Evolutionary conservation across 2,888 invertebrate genomes (phyloP).

Genomic region (Torymus texanus): DNA sequence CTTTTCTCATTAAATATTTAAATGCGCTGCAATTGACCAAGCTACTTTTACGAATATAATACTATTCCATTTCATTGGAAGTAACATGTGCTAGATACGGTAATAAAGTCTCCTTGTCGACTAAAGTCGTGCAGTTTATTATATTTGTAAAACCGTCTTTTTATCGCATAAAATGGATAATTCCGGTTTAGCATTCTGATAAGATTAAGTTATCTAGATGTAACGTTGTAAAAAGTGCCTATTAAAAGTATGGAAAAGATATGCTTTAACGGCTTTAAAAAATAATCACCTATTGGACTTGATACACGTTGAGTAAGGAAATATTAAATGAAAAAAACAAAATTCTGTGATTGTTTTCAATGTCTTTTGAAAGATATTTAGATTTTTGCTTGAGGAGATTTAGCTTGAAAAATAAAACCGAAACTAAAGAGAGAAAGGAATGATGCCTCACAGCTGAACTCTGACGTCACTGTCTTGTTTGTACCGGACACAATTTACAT

Average conservation of each 20-base stretch:
- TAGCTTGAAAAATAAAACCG: neutral
- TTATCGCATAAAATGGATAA: constrained; percentile 17
- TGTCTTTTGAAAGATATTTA: too few relatives aligned
- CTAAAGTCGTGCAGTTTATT: constrained; percentile 19
- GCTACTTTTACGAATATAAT: too few relatives aligned
- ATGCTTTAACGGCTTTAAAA: too few relatives aligned
- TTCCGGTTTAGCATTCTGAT: constrained; percentile 31
- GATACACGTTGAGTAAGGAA: too few relatives aligned
- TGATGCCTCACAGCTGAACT: neutral
- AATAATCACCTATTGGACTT: too few relatives aligned
- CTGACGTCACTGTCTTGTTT: constrained; percentile 14
- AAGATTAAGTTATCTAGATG: constrained; percentile 44
- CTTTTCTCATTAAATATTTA: too few relatives aligned
- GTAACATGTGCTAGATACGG: constrained; percentile 7
- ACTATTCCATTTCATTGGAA: too few relatives aligned
- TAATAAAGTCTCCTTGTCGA: constrained; percentile 14
- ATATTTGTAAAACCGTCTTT: constrained; percentile 26
- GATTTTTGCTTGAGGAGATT: neutral
- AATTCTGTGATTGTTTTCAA: too few relatives aligned
- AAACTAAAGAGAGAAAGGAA: neutral
- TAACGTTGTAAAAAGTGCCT: neutral
- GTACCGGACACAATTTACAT: constrained; percentile 2
- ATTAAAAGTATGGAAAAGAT: too few relatives aligned
- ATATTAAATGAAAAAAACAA: too few relatives aligned
- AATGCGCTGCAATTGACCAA: too few relatives aligned